Evolutionary conservation across 2,888 invertebrate genomes (phyloP).

Genomic region (Mylabris sibirica): DNA sequence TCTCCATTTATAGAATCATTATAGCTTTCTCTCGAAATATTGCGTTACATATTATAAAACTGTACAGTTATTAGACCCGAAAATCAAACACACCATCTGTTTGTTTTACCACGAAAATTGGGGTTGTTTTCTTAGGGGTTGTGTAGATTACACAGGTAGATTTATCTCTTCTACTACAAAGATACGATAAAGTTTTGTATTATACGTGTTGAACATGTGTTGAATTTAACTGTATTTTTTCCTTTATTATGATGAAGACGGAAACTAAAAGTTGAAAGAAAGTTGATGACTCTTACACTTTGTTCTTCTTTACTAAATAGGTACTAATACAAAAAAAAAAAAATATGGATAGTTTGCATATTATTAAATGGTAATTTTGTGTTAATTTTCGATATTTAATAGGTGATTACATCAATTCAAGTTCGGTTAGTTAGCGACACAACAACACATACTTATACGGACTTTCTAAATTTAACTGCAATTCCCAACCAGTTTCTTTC

Average conservation of each 20-base stretch:
- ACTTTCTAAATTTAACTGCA: conserved; percentile 14
- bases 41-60: not conserved
- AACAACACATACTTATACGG: not conserved
- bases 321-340: not conserved
- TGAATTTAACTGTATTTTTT: not conserved
- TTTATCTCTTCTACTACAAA: not conserved
- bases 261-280: not conserved
- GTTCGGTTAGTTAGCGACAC: conserved; percentile 1
- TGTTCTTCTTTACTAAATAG: not conserved
- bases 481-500: conserved; percentile 10
- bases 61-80: not conserved
- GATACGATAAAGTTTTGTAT: not conserved
- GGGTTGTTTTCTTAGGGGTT: not conserved
- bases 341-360: not conserved
- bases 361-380: not conserved
- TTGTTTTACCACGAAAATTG: not conserved
- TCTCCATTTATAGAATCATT: not conserved
- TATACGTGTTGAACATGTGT: conserved; percentile 7
- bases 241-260: not conserved
- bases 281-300: not conserved
- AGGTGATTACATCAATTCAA: conserved; percentile 13
- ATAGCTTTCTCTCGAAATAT: conserved; percentile 4
- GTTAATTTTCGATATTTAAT: conserved; percentile 6
- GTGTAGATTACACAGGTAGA: not conserved
- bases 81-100: not conserved